Conservation (phyloP, 2,888 invertebrate genomes). For the Penaeus monodon region DNA sequence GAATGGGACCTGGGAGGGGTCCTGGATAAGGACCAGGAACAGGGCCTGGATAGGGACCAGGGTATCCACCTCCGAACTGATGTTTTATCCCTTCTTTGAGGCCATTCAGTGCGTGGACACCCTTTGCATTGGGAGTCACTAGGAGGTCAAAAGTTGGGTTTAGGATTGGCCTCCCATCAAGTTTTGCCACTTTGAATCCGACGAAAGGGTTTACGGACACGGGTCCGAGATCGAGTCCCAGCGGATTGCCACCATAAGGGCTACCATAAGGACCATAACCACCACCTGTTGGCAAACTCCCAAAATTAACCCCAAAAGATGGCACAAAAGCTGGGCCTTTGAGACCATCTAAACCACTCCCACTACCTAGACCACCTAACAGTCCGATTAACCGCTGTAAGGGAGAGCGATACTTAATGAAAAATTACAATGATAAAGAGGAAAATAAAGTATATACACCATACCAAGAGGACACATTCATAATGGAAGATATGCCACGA, state of each 20-base stretch:
- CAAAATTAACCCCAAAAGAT: constrained; percentile 57
- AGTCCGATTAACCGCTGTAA: constrained; percentile 56
- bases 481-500: too few species aligned
- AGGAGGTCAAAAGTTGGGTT: constrained; percentile 59
- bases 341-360: constrained; percentile 53
- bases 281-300: constrained; percentile 52
- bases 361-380: constrained; percentile 33
- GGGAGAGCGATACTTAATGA: neutral
- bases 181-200: constrained; percentile 52
- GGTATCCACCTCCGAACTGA: constrained; percentile 15
- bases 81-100: constrained; percentile 24
- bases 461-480: neutral
- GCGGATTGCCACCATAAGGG: constrained; percentile 35
- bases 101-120: constrained; percentile 33
- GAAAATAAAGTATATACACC: neutral
- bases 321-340: constrained; percentile 29
- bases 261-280: constrained; percentile 22
- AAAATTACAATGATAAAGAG: neutral
- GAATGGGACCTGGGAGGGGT: too few species aligned
- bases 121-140: constrained; percentile 60
- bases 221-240: constrained; percentile 57
- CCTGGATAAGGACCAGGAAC: neutral
- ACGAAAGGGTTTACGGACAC: constrained; percentile 61
- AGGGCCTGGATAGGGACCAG: neutral
- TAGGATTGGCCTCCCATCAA: constrained; percentile 46